Percentiles rank a stretch among this genome's conserved stretches.
phyloP scores from a whole-genome alignment of 2,113 vertebrate genomes.

The Hiodon alosoides region DNA sequence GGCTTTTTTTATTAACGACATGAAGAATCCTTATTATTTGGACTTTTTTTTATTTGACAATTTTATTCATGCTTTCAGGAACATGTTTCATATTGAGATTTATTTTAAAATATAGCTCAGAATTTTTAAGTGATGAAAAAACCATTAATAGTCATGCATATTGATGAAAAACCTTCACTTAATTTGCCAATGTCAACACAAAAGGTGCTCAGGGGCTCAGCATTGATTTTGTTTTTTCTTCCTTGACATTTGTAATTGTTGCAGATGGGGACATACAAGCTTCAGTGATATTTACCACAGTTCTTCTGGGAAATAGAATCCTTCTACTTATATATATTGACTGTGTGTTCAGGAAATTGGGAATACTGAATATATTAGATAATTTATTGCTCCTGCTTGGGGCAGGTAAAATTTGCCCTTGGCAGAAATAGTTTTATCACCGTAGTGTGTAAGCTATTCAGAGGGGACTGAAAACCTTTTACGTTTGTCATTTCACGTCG shows the following conservation, averaged over 20 bases:
- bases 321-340: slow-evolving; percentile 39
- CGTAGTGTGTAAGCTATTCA: slow-evolving; percentile 52
- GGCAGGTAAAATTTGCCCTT: slow-evolving; percentile 56
- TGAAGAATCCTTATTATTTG: no score
- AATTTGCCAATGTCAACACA: slow-evolving; percentile 50
- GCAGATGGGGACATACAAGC: slow-evolving; percentile 36
- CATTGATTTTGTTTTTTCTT: slow-evolving; percentile 44
- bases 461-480: slow-evolving; percentile 56
- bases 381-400: slow-evolving; percentile 60
- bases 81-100: no score
- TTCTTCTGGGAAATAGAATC: slow-evolving; percentile 41
- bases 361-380: slow-evolving; percentile 50
- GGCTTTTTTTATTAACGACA: no score
- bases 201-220: slow-evolving; percentile 39
- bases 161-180: slow-evolving; percentile 39
- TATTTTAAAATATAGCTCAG: no score
- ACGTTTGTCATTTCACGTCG: slow-evolving; percentile 52
- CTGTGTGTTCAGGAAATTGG: slow-evolving; percentile 38
- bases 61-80: no score
- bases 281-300: slow-evolving; percentile 45
- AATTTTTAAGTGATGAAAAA: slow-evolving; percentile 6
- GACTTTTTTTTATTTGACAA: no score
- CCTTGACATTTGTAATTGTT: slow-evolving; percentile 54
- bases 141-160: slow-evolving; percentile 51
- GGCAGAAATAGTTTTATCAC: slow-evolving; percentile 66